Conservation (phyloP, 2,113 vertebrate genomes). For the Felis chaus region DNA sequence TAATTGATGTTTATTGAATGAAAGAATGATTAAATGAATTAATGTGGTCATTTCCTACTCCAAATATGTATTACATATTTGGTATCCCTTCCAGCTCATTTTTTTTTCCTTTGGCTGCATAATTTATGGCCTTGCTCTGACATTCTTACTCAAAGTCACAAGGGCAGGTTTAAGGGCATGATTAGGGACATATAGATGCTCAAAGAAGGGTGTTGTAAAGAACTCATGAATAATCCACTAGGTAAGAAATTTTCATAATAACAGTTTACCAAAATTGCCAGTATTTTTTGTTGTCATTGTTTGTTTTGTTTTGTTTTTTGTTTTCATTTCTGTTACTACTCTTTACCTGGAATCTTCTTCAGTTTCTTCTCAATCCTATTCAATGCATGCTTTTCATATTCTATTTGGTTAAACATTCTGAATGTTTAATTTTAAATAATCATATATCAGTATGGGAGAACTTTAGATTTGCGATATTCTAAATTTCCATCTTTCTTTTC, state of each 20-base stretch:
- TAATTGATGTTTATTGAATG: conserved; percentile 13
- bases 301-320: not conserved
- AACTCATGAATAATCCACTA: not conserved
- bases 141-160: not conserved
- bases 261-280: conserved; percentile 13
- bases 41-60: not conserved
- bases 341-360: not conserved
- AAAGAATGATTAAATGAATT: not conserved
- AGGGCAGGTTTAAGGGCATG: not conserved
- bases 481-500: not conserved
- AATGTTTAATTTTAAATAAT: not conserved
- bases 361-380: not conserved
- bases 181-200: not conserved
- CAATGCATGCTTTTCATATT: not conserved
- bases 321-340: not conserved
- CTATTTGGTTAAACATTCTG: not conserved
- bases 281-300: no score
- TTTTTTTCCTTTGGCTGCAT: not conserved
- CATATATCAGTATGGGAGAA: not conserved
- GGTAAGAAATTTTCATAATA: not conserved
- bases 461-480: not conserved
- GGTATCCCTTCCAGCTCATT: not conserved
- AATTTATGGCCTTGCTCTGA: not conserved
- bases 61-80: not conserved
- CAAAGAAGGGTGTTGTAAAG: not conserved